Conservation (phyloP, 2,797 vertebrate genomes). For the Chelmon rostratus region DNA sequence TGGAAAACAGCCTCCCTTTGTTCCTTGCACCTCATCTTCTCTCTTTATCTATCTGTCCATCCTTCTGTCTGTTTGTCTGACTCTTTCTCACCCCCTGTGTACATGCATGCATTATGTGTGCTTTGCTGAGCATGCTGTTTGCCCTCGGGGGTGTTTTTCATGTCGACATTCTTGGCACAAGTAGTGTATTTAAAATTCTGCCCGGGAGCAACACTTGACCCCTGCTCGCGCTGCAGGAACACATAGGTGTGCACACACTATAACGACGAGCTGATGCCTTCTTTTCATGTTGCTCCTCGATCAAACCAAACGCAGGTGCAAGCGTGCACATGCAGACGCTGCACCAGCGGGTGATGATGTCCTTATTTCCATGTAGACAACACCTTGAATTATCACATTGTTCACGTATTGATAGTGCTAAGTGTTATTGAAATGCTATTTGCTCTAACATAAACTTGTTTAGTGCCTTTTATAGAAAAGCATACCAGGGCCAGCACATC, state of each 20-base stretch:
- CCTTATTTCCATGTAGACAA: background rate
- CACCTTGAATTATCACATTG: background rate
- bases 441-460: background rate
- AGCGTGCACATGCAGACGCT: background rate
- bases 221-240: conserved; percentile 52
- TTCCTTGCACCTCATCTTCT: conserved; percentile 20
- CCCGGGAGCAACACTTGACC: conserved; percentile 62
- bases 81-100: conserved; percentile 7
- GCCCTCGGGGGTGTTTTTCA: conserved; percentile 55
- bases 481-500: background rate
- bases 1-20: conserved; percentile 35
- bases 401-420: background rate
- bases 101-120: conserved; percentile 59
- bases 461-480: background rate
- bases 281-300: conserved; percentile 23
- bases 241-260: conserved; percentile 35
- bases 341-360: no score
- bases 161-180: conserved; percentile 65
- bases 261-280: conserved; percentile 38
- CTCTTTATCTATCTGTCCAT: conserved; percentile 16
- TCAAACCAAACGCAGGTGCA: conserved; percentile 28
- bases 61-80: conserved; percentile 5
- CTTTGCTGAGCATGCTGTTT: conserved; percentile 67
- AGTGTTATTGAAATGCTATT: background rate
- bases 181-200: conserved; percentile 68